Evolutionary conservation across 1,140 invertebrate species (phyloP), one percentile per base, ranked within the genome.

Genomic region (Scaptodrosophila lebanonensis): DNA sequence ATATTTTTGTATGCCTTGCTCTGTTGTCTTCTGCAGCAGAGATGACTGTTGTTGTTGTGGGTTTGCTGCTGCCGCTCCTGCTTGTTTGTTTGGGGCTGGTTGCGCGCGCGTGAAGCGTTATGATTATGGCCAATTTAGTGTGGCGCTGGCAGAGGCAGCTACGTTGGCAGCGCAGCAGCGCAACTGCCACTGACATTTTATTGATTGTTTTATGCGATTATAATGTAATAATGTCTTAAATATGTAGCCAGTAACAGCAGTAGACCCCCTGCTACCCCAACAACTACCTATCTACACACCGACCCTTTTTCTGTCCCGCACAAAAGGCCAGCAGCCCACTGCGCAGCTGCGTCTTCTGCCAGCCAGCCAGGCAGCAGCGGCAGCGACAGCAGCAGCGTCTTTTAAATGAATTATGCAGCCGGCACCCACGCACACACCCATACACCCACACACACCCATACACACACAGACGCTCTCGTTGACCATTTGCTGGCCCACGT

Each of bases 181-280:
- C 16, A 40, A 38, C 40, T 45, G 73, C 48, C 40, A 63, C 66
- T 64, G 75, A 82, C 69, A 75, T 82, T 82, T 82, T 82, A 84
- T 84, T 84, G 82, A 84, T 84, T 84, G 82, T 84, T 84, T 84
- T 84, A 84, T 84, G 79, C 70, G 82, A 79, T 84, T 75, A 79
- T 84, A 84, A 84, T 84, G 73, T 84, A 84, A 79, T 84, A 84
- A 84, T 84, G 73, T 75, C 70, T 83, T 83, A 69, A 82, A 82
- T 82, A 83, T 77, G 73, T 58, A 57, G 45, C 33, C 50, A 43
- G 22, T 30, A 49, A 58, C 43, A 52, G 40, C 4, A 33, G 33
- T 44, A n/a, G 25, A 29, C 25, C n/a, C 25, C 35, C 16, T 29
- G 25, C 49, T 33, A 32, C 44, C 17, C 13, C 29, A 20, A 36